These are phyloP conservation scores for Vollenhovia emeryi DNA, from an alignment of 1,140 invertebrate genomes.

Conservation along the genomic window DNA sequence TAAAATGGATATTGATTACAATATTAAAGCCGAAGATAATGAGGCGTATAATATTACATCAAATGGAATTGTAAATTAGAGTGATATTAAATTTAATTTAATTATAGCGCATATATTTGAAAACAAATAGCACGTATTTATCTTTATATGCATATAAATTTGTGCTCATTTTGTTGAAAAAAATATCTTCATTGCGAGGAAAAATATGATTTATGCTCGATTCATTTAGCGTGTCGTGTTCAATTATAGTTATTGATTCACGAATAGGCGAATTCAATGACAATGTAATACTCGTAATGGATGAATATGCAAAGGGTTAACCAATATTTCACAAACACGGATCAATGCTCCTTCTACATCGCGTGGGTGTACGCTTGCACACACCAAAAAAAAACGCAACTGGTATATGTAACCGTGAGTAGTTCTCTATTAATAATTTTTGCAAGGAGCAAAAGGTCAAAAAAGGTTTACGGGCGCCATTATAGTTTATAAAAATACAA, in stretches of 20 bases:
- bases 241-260: slow-evolving; percentile 19
- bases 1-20: slow-evolving; percentile 3
- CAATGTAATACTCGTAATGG: background rate
- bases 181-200: background rate
- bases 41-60: background rate
- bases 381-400: background rate
- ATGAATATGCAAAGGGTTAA: background rate
- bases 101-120: background rate
- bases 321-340: slow-evolving; percentile 15
- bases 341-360: slow-evolving; percentile 7
- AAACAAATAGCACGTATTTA: background rate
- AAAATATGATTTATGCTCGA: background rate
- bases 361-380: background rate
- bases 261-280: background rate
- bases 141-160: background rate
- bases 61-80: background rate
- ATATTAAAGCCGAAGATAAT: slow-evolving; percentile 17
- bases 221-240: background rate
- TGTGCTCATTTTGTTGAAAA: background rate
- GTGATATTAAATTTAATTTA: slow-evolving; percentile 4
- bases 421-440: slow-evolving; percentile 39
- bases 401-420: background rate
- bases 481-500: slow-evolving; percentile 28
- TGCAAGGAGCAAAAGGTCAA: slow-evolving; percentile 16
- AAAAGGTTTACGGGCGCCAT: background rate